These are phyloP conservation scores for Rhyacophila brunnea DNA, from an alignment of 1,140 invertebrate species.

Conservation along the genomic window DNA sequence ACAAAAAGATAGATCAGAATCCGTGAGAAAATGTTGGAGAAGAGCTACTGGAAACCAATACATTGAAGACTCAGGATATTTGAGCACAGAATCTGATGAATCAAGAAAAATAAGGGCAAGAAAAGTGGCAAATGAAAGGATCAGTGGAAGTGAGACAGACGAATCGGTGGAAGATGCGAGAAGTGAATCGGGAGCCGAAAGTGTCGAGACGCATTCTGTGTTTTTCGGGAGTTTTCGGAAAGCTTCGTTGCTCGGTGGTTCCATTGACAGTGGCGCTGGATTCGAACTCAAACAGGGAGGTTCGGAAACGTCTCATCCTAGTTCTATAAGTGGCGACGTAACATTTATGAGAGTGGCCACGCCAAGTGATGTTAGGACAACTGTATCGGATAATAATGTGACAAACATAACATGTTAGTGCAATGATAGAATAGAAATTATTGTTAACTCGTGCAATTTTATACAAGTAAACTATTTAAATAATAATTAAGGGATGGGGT, in stretches of 20 bases:
- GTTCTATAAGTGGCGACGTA: background rate
- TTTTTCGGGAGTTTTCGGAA: slow-evolving; percentile 68
- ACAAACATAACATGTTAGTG: slow-evolving; percentile 16
- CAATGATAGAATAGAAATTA: slow-evolving; percentile 2
- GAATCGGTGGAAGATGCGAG: slow-evolving; percentile 63
- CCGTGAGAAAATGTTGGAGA: slow-evolving; percentile 28
- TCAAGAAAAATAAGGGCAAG: slow-evolving; percentile 46
- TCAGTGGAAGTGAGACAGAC: slow-evolving; percentile 59
- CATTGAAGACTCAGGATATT: slow-evolving; percentile 67
- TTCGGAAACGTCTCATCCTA: background rate
- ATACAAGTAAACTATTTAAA: too few species aligned
- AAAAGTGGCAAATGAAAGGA: slow-evolving; percentile 44
- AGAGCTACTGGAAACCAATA: slow-evolving; percentile 34
- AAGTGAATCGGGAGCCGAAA: slow-evolving; percentile 81
- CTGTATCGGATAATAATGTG: background rate
- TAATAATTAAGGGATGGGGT: too few species aligned
- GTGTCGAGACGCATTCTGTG: slow-evolving; percentile 80
- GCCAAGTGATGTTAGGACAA: background rate
- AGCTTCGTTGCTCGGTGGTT: slow-evolving; percentile 33
- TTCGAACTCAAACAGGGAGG: slow-evolving; percentile 11
- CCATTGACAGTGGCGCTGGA: slow-evolving; percentile 30
- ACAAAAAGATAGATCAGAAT: slow-evolving; percentile 9
- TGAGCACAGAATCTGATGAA: slow-evolving; percentile 73
- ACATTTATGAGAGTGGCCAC: background rate
- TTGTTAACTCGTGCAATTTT: slow-evolving; percentile 10